Base-by-base conservation (phyloP, 2,113 vertebrate species). In the Aphyosemion australe region DNA sequence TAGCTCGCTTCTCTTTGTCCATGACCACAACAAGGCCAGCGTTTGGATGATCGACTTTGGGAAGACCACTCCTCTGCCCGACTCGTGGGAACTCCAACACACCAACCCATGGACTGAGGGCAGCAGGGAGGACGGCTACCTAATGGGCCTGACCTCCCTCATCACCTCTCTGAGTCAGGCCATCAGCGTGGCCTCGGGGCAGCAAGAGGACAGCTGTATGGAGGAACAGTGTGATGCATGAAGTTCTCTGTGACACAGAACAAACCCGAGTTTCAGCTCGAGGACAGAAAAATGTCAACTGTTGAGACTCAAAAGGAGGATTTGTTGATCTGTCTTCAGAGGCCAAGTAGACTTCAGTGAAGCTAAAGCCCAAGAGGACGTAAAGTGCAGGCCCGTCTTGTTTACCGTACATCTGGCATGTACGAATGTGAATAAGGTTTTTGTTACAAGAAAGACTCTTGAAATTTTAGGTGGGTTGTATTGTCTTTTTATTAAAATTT, bases 41-140 rank as follows among this genome's bases (percentile, higher is more conserved):
- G 87, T 94, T 56, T 94, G 94, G 94, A 94, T 95, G 94, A 95
- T 95, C 61, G 94, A 94, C 82, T 95, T 95, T 48, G 93, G 92
- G 15, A 94, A 95, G 80, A 95, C 93, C 0, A 84, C 76, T 0
- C 89, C 89, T 0, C 49, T 83, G 11, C 87, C 90, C 0, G 72
- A 83, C 1, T 57, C 71, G 1, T 20, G 52, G 18, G 61, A 66
- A 26, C 74, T 95, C 15, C 71, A 32, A 2, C 93, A 94, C 49
- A 61, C 91, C 5, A 21, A 91, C 43, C 82, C 87, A 1, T 94
- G 93, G 94, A 49, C 64, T 1, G 87, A 89, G n/a, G 94, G 93
- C 0, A 94, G 78, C 85, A 85, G 90, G 12, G 94, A 95, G 69
- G 94, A 95, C 9, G 94, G 93, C 9, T 95, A 93, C 69, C 87